Base-by-base conservation (phyloP, 2,888 invertebrate species). In the Gortyna flavago region DNA sequence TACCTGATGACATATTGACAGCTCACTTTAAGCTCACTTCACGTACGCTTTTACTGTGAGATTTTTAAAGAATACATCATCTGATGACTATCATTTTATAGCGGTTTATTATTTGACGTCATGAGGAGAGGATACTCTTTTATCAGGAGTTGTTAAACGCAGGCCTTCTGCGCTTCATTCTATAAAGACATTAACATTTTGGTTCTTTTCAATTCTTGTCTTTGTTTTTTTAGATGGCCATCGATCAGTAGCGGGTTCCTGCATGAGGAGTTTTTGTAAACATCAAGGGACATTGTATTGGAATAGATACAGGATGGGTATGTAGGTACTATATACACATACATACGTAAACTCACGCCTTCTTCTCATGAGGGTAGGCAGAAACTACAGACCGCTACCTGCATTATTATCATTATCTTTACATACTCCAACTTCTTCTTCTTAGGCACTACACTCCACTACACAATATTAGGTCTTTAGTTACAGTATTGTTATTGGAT, bases 201-300 rank as follows among this genome's bases (percentile, higher is more conserved):
- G 51, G 16, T 51, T 51, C 7, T 51, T n/a, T 48, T 32, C 65
- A n/a, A 78, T 65, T 65, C 75, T 74, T 78, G 71, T 74, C 67
- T 76, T 75, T 87, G 82, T 85, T 84, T 83, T 87, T 80, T 85
- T 73, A 74, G 54, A 64, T 32, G 74, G 74, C 69, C 78, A 84
- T 88, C 82, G 81, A 82, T 87, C 87, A 81, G 44, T 21, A 16
- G 32, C 21, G 18, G 44, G n/a, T 16, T n/a, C 11, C 72, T 68
- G 72, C 59, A 79, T 71, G 29, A 73, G 69, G 75, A 59, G 44
- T 48, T 74, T 66, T 59, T 64, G 70, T n/a, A 73, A 73, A 84
- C 75, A 83, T 68, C 66, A 68, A 35, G 80, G 66, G 13, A 59
- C 21, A 54, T 18, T 44, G 57, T 57, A 51, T 51, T n/a, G 48